Evolutionary conservation across 2,797 vertebrate genomes (phyloP).

Genomic region (Champsocephalus esox): DNA sequence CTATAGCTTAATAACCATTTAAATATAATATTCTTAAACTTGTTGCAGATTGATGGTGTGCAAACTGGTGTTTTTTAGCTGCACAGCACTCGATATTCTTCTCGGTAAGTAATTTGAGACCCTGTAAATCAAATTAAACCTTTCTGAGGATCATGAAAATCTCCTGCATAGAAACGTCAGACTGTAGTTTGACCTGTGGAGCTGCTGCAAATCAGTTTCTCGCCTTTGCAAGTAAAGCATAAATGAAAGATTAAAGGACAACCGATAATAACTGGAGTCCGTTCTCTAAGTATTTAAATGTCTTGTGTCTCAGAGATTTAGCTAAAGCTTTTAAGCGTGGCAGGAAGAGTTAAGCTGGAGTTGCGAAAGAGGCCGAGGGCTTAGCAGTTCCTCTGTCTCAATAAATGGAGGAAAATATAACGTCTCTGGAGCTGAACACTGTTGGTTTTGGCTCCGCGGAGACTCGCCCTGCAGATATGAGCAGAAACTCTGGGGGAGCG

Average conservation of each 20-base stretch:
- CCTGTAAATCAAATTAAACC: no score
- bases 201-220: neutral
- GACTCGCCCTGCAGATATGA: slow-evolving; percentile 36
- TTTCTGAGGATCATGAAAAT: no score
- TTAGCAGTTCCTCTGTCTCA: neutral
- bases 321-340: neutral
- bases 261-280: neutral
- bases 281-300: neutral
- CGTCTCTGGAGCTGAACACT: slow-evolving; percentile 34
- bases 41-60: no score
- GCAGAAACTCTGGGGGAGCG: slow-evolving; percentile 26
- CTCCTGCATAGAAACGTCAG: neutral
- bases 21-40: no score
- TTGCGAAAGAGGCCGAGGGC: neutral
- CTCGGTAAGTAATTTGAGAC: no score
- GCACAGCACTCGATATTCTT: no score
- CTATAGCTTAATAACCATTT: no score
- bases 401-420: neutral
- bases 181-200: neutral
- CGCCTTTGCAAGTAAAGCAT: neutral
- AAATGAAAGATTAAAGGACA: no score
- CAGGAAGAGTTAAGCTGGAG: slow-evolving; percentile 1
- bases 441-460: slow-evolving; percentile 52
- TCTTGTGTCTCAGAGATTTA: neutral
- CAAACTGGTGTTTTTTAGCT: no score